Base-by-base conservation (phyloP, 1,140 invertebrate genomes). In the Popillia japonica region DNA sequence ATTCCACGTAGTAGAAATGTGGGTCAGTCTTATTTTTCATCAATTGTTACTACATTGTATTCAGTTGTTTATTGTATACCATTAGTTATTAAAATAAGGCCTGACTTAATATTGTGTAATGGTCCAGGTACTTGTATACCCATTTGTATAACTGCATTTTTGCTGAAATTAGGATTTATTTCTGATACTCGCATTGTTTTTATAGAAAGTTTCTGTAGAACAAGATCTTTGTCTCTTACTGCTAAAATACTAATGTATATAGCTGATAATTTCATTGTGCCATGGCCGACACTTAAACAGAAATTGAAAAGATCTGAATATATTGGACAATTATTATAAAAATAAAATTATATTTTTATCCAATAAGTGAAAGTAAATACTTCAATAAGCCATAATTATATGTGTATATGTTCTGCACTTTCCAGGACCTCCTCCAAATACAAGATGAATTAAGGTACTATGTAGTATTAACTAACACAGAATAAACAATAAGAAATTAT, bases 71-170 rank as follows among this genome's bases (percentile, higher is more conserved):
- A 89, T 82, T 91, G 92, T 77, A 84, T 96, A 83, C 92, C 92
- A 75, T 81, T 96, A n/a, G 85, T 97, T 11, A 90, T 92, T 80
- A 90, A 87, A 72, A 89, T 92, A 79, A 90, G 88, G 78, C 96
- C 96, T 22, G 90, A 96, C 84, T 83, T 98, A 77, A 89, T 98
- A 77, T 85, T 98, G 1, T 96, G 95, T 84, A 99, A 99, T 89
- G 98, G 98, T 0, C 98, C 98, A 75, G 98, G 97, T 27, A 98
- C 96, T 6, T 98, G 97, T 87, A 90, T 99, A 79, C 97, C 85
- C 42, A 82, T 85, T 44, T 86, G 84, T 84, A 9, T 85, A 8
- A 48, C 83, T 61, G 80, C 81, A 72, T 86, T 85, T 79, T 17
- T 85, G 10, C 74, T 86, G 73, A 86, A 84, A 79, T 80, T 78